Conservation (phyloP, 1,140 invertebrate species). For the Aethina tumida region DNA sequence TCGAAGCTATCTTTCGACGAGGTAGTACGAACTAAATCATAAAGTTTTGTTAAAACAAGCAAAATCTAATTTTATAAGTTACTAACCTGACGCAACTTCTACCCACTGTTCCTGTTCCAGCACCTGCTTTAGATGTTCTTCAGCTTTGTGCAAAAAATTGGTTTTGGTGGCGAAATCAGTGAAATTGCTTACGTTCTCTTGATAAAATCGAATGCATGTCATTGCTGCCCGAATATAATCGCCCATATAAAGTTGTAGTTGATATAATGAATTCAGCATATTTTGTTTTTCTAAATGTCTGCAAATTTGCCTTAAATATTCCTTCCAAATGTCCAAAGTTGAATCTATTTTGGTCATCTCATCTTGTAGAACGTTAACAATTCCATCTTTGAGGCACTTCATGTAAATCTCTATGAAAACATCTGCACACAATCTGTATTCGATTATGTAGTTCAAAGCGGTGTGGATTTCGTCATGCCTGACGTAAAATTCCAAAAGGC, state of each 20-base stretch:
- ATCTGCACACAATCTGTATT: constrained; percentile 53
- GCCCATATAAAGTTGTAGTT: constrained; percentile 54
- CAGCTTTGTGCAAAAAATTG: constrained; percentile 48
- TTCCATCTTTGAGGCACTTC: constrained; percentile 50
- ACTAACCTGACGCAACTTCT: constrained; percentile 29
- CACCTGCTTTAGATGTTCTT: constrained; percentile 49
- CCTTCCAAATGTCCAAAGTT: constrained; percentile 53
- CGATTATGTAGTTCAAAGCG: constrained; percentile 51
- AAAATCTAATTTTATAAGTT: constrained; percentile 7
- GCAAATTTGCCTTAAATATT: constrained; percentile 55
- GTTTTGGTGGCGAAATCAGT: constrained; percentile 43
- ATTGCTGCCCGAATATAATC: constrained; percentile 63
- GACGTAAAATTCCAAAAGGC: constrained; percentile 60
- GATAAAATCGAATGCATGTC: constrained; percentile 62
- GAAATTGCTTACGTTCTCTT: constrained; percentile 43
- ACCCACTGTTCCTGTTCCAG: constrained; percentile 37
- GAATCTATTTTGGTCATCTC: constrained; percentile 50
- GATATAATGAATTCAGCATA: constrained; percentile 54
- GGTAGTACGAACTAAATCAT: constrained; percentile 15
- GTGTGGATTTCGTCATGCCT: constrained; percentile 49
- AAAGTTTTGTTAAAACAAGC: not conserved
- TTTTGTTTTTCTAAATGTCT: constrained; percentile 52
- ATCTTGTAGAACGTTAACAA: constrained; percentile 47
- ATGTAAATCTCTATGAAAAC: constrained; percentile 64
- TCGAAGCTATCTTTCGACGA: constrained; percentile 35